Percentiles rank a stretch among this genome's conserved stretches.
Conservation (phyloP, 1,140 invertebrate species). For the Dendrolimus kikuchii region DNA sequence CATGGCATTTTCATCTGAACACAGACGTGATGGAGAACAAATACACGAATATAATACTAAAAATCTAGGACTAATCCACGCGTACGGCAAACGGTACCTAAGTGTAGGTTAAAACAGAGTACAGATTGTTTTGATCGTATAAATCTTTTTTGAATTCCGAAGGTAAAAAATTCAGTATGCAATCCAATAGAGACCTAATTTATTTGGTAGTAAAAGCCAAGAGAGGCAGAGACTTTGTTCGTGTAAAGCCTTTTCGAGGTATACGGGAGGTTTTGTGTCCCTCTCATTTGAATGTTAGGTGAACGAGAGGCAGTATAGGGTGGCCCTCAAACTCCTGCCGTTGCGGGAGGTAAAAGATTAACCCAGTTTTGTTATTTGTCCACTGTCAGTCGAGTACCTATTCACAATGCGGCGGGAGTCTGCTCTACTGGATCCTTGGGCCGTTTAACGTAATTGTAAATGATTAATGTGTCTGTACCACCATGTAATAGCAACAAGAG, state of each 20-base stretch:
- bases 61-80: conserved; percentile 36
- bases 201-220: conserved; percentile 18
- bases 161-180: conserved; percentile 42
- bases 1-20: conserved; percentile 61
- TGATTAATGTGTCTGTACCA: conserved; percentile 65
- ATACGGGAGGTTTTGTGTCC: conserved; percentile 30
- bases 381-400: conserved; percentile 69
- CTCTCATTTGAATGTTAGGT: conserved; percentile 37
- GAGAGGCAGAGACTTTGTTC: conserved; percentile 6
- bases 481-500: conserved; percentile 52
- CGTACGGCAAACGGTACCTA: conserved; percentile 39
- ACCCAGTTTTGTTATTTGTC: conserved; percentile 72
- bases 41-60: conserved; percentile 66
- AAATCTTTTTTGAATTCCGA: conserved; percentile 60
- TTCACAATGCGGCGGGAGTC: conserved; percentile 65
- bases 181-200: conserved; percentile 30
- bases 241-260: conserved; percentile 32
- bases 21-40: conserved; percentile 58
- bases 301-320: conserved; percentile 44
- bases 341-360: conserved; percentile 67
- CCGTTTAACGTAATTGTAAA: conserved; percentile 70
- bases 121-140: conserved; percentile 37
- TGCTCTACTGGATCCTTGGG: conserved; percentile 55
- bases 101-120: conserved; percentile 31
- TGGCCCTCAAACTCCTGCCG: conserved; percentile 44